These are phyloP conservation scores for Cerceris ruficornis DNA, from an alignment of 2,888 invertebrate species.

Conservation along the genomic window DNA sequence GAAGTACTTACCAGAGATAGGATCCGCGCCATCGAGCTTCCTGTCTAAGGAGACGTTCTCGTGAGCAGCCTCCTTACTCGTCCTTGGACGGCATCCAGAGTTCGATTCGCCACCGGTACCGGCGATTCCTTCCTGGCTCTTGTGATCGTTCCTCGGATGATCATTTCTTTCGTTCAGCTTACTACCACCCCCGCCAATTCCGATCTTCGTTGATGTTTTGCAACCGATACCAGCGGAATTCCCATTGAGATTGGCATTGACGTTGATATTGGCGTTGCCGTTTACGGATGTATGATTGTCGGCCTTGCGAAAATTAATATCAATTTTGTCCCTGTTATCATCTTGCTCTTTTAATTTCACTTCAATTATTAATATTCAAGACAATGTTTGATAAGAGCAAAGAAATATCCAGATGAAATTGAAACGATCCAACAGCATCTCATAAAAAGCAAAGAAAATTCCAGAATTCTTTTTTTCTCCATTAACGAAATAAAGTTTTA, in stretches of 20 bases:
- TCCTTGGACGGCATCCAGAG: slow-evolving; percentile 67
- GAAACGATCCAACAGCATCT: no score
- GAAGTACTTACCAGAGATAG: slow-evolving; percentile 73
- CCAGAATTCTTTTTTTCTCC: no score
- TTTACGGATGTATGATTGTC: slow-evolving; percentile 69
- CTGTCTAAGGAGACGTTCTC: slow-evolving; percentile 68
- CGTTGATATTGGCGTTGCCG: slow-evolving; percentile 70
- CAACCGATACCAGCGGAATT: slow-evolving; percentile 59
- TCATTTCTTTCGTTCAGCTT: slow-evolving; percentile 68
- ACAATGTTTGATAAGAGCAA: no score
- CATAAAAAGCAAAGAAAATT: no score
- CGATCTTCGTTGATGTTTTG: slow-evolving; percentile 65
- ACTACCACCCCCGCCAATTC: slow-evolving; percentile 46
- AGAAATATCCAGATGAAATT: no score
- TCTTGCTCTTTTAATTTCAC: neutral
- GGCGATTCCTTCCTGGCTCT: slow-evolving; percentile 63
- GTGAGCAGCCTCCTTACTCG: slow-evolving; percentile 61
- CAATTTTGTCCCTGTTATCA: neutral
- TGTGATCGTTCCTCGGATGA: slow-evolving; percentile 68
- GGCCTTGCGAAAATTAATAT: slow-evolving; percentile 66
- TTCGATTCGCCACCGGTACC: slow-evolving; percentile 62
- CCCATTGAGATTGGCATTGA: slow-evolving; percentile 68
- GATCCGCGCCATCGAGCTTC: slow-evolving; percentile 71
- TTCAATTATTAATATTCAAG: no score
- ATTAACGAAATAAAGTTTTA: no score